Evolutionary conservation across 2,888 invertebrate species (phyloP).

Genomic region (Rotaria macrura): DNA sequence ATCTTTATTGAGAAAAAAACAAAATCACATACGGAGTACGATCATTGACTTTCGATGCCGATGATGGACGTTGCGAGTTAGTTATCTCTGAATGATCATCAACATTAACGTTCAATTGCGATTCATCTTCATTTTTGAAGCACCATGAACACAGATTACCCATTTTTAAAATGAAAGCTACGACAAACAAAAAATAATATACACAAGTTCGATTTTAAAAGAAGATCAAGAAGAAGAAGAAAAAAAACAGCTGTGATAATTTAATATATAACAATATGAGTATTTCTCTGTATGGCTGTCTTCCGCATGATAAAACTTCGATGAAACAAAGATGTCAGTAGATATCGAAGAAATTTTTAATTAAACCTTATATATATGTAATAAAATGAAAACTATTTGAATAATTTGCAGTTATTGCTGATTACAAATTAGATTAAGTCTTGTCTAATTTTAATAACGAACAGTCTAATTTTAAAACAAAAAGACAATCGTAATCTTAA

Average conservation of each 20-base stretch:
- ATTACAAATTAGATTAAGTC: no score
- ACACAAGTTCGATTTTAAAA: not conserved
- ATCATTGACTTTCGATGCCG: not conserved
- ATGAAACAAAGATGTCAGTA: not conserved
- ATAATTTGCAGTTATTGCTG: no score
- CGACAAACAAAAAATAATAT: not conserved
- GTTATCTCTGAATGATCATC: not conserved
- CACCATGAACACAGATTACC: constrained; percentile 13
- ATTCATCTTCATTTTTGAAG: not conserved
- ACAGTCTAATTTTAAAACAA: no score
- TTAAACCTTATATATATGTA: no score
- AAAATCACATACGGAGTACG: not conserved
- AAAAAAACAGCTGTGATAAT: not conserved
- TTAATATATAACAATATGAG: not conserved
- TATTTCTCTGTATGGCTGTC: not conserved
- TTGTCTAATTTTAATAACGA: no score
- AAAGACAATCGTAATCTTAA: no score
- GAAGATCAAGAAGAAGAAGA: no score
- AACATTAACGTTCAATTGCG: not conserved
- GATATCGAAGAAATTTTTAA: not conserved
- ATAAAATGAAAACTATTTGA: no score
- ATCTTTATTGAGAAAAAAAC: not conserved
- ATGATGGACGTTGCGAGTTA: not conserved
- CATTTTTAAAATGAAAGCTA: not conserved
- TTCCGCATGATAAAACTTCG: not conserved